Percentiles rank a stretch among this genome's conserved stretches.
These are phyloP conservation scores for Rhodophaea formosa DNA, from an alignment of 2,888 invertebrate genomes.

Conservation along the genomic window DNA sequence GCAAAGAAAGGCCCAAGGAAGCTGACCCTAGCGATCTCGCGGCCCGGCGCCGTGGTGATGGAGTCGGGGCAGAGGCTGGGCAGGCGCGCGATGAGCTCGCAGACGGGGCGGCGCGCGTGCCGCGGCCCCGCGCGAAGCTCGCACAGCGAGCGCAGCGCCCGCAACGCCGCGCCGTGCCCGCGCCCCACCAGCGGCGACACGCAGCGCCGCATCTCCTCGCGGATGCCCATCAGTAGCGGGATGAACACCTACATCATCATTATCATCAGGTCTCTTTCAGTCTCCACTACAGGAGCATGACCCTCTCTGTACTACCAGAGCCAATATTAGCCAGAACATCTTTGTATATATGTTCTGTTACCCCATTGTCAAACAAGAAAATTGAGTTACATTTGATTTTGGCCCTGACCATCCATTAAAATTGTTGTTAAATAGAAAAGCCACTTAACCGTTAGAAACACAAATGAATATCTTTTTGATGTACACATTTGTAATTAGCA, in stretches of 20 bases:
- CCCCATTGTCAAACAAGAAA: no score
- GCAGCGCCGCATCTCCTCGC: constrained; percentile 84
- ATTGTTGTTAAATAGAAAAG: no score
- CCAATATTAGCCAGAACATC: no score
- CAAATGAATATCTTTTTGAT: no score
- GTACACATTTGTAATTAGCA: background rate
- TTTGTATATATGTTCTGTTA: no score
- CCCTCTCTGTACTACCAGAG: no score
- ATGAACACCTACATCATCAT: constrained; percentile 69
- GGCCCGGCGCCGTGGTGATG: constrained; percentile 88
- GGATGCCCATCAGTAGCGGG: constrained; percentile 67
- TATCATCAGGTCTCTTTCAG: no score
- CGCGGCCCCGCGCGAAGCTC: constrained; percentile 87
- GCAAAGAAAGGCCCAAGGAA: constrained; percentile 95
- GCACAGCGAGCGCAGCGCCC: constrained; percentile 89
- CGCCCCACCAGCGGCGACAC: constrained; percentile 85
- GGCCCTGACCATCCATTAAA: no score
- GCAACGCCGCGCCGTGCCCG: constrained; percentile 85
- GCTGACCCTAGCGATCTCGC: constrained; percentile 92
- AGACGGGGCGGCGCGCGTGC: constrained; percentile 87
- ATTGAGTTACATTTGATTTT: no score
- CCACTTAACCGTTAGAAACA: no score
- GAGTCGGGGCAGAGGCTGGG: constrained; percentile 85
- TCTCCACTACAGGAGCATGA: no score
- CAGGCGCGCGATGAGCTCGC: constrained; percentile 63